A percentile compares a stretch with the other conserved stretches of the same genome.
phyloP scores from a whole-genome alignment of 2,888 invertebrate species.

The Eupithecia pulchellata region DNA sequence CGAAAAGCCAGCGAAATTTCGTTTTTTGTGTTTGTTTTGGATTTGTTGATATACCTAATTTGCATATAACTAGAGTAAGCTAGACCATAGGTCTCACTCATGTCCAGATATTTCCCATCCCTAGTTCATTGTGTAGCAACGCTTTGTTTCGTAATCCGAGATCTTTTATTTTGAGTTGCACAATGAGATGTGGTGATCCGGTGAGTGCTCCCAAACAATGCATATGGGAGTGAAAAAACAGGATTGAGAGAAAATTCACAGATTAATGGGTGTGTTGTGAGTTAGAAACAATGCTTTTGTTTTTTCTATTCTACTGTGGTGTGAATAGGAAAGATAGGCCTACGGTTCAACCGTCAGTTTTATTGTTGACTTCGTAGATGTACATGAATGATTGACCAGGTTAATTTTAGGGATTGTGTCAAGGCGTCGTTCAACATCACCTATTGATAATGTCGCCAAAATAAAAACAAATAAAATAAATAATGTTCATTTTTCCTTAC shows the following conservation, averaged over 20 bases:
- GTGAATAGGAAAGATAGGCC: background rate
- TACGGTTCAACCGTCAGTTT: background rate
- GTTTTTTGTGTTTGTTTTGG: background rate
- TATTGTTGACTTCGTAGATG: background rate
- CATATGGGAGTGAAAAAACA: slow-evolving; percentile 14
- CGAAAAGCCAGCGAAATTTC: too few species aligned
- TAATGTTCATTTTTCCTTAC: too few species aligned
- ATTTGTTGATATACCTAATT: background rate
- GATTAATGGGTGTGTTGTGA: slow-evolving; percentile 21
- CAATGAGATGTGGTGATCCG: slow-evolving; percentile 29
- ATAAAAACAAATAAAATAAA: too few species aligned
- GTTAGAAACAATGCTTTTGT: slow-evolving; percentile 7
- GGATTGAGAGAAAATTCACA: slow-evolving; percentile 20
- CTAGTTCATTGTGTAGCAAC: slow-evolving; percentile 7
- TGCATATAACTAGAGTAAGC: background rate
- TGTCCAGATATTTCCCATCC: background rate
- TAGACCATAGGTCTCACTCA: background rate
- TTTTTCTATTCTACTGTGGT: background rate
- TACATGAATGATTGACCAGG: background rate
- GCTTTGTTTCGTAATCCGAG: slow-evolving; percentile 30
- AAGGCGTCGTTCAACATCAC: too few species aligned
- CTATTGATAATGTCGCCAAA: too few species aligned
- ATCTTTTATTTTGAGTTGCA: slow-evolving; percentile 28
- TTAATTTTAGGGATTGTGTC: too few species aligned
- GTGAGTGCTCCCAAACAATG: slow-evolving; percentile 22